phyloP scores from a whole-genome alignment of 1,140 invertebrate genomes.

The Saccostrea cuccullata region DNA sequence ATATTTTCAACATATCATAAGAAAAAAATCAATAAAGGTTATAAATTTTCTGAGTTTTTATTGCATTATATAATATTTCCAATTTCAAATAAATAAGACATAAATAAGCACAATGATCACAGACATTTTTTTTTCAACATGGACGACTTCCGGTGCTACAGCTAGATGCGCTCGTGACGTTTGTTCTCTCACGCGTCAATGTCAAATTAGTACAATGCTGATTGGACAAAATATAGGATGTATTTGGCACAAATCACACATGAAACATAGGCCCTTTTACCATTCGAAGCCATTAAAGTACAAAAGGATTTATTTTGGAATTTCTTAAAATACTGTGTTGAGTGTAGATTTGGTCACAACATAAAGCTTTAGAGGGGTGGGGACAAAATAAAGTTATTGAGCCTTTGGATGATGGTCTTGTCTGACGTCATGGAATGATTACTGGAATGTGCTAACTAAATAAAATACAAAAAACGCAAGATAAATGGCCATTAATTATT shows the following conservation, averaged over 20 bases:
- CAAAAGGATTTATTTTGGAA: background rate
- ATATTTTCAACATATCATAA: background rate
- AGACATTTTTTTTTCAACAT: background rate
- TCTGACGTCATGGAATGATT: conserved; percentile 24
- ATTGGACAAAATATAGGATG: conserved; percentile 23
- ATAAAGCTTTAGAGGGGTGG: background rate
- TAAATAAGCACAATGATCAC: conserved; percentile 32
- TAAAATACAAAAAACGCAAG: conserved; percentile 19
- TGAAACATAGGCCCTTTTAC: background rate
- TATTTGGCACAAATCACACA: background rate
- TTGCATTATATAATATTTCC: conserved; percentile 32
- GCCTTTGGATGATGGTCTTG: conserved; percentile 3
- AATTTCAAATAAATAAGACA: conserved; percentile 34
- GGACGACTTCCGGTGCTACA: conserved; percentile 19
- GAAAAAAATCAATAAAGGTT: background rate
- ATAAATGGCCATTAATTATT: conserved; percentile 9
- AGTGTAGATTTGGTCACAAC: background rate
- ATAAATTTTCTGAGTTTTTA: background rate
- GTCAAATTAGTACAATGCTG: background rate
- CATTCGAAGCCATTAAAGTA: conserved; percentile 1
- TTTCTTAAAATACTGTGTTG: background rate
- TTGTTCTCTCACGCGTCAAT: background rate
- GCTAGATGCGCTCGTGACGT: conserved; percentile 16
- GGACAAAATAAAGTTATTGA: background rate
- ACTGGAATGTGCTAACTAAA: conserved; percentile 33